Percentiles rank a stretch among this genome's conserved stretches.
phyloP scores from a whole-genome alignment of 2,113 vertebrate species.

The Vidua chalybeata region DNA sequence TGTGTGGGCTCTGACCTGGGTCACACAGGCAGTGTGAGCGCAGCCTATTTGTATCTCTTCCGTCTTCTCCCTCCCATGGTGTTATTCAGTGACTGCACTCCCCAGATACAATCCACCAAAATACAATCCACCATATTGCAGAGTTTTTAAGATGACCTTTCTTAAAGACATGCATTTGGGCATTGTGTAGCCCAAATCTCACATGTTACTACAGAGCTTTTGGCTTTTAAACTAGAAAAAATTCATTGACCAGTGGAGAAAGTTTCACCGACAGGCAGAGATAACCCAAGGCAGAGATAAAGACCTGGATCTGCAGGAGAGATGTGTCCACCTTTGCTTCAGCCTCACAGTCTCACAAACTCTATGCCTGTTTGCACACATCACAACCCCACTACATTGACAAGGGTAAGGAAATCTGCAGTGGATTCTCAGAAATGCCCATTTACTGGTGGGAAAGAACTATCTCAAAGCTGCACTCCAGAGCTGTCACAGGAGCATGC shows the following conservation, averaged over 20 bases:
- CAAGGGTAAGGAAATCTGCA: not conserved
- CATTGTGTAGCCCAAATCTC: not conserved
- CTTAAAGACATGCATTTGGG: not conserved
- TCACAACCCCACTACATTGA: not conserved
- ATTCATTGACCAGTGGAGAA: fast-evolving
- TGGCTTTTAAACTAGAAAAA: not conserved
- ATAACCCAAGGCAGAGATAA: not conserved
- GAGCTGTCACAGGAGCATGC: not conserved
- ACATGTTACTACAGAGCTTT: not conserved
- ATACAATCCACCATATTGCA: not conserved
- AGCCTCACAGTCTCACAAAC: not conserved
- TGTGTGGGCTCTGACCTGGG: constrained; percentile 35
- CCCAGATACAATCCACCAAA: not conserved
- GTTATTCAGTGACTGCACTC: not conserved
- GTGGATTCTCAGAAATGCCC: not conserved
- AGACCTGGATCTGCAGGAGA: not conserved
- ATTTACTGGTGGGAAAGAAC: not conserved
- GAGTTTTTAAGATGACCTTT: not conserved
- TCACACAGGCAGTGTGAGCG: not conserved
- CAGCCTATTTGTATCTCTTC: not conserved
- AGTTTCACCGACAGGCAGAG: not conserved
- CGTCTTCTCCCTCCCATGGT: not conserved
- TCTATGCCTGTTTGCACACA: not conserved
- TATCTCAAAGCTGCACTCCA: not conserved
- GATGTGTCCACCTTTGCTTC: not conserved